Evolutionary conservation across 2,888 invertebrate genomes (phyloP).

Genomic region (Patella pellucida): DNA sequence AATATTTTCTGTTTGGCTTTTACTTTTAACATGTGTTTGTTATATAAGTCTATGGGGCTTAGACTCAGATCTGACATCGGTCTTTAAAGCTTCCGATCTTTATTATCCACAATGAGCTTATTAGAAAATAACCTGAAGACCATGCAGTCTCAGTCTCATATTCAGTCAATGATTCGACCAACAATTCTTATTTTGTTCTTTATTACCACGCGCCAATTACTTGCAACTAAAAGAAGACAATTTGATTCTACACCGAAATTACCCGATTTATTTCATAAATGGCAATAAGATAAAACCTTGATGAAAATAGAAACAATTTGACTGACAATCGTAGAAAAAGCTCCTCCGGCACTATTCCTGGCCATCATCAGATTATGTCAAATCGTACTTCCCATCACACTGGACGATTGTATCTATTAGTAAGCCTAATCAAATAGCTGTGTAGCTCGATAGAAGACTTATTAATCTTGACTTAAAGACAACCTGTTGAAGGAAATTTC

Average conservation of each 20-base stretch:
- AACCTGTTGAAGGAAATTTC: not conserved
- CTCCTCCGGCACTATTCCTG: not conserved
- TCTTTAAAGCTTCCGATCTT: too few species aligned
- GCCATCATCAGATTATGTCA: not conserved
- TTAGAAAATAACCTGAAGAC: too few species aligned
- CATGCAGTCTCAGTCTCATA: too few species aligned
- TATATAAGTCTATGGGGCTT: too few species aligned
- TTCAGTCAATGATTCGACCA: too few species aligned
- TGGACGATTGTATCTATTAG: constrained; percentile 1
- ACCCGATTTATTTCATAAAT: constrained; percentile 5
- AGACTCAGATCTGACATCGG: too few species aligned
- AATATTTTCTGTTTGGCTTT: too few species aligned
- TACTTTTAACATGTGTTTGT: too few species aligned
- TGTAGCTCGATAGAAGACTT: not conserved
- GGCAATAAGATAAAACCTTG: constrained; percentile 7
- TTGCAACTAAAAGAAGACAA: not conserved
- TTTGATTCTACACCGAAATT: not conserved
- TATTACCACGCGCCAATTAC: constrained; percentile 1
- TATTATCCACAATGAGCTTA: too few species aligned
- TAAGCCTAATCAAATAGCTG: not conserved
- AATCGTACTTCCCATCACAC: not conserved
- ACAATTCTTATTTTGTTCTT: constrained; percentile 1
- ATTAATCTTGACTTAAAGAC: not conserved
- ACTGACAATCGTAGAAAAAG: not conserved
- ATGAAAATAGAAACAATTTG: constrained; percentile 10